Evolutionary conservation across 2,888 invertebrate genomes (phyloP).

Genomic region (Listrodromus nycthemerus): DNA sequence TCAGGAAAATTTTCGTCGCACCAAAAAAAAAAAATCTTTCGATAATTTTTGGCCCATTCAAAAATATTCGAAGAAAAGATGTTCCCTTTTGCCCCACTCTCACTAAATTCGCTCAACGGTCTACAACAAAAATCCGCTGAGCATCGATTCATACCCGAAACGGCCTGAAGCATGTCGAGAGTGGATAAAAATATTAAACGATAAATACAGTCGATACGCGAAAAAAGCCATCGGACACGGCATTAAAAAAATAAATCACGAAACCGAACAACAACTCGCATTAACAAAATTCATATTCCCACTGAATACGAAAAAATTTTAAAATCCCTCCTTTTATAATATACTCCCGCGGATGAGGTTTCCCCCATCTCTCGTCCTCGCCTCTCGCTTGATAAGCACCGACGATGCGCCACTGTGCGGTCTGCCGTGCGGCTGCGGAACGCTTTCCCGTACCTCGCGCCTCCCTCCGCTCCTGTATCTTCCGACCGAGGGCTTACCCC

Average conservation of each 20-base stretch:
- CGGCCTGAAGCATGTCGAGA: too few species aligned
- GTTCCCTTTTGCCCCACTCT: too few species aligned
- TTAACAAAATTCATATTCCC: background rate
- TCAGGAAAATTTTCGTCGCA: too few species aligned
- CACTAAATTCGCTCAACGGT: background rate
- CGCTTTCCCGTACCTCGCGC: conserved; percentile 33
- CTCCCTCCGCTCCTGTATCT: background rate
- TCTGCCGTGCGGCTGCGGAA: conserved; percentile 57
- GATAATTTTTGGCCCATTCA: too few species aligned
- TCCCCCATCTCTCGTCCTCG: conserved; percentile 11
- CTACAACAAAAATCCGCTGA: background rate
- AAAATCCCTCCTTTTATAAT: conserved; percentile 3
- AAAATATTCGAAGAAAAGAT: too few species aligned
- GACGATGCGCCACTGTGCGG: conserved; percentile 70
- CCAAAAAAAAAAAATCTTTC: too few species aligned
- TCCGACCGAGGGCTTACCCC: background rate
- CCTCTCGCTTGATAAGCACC: conserved; percentile 40
- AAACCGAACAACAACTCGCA: background rate
- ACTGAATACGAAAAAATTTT: background rate
- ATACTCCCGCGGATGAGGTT: background rate
- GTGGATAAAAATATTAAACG: too few species aligned
- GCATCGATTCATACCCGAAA: background rate
- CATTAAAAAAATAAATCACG: too few species aligned
- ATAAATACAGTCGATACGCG: background rate
- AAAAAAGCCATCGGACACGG: background rate